phyloP scores from a whole-genome alignment of 2,797 vertebrate species.

The Xenopus petersii region DNA sequence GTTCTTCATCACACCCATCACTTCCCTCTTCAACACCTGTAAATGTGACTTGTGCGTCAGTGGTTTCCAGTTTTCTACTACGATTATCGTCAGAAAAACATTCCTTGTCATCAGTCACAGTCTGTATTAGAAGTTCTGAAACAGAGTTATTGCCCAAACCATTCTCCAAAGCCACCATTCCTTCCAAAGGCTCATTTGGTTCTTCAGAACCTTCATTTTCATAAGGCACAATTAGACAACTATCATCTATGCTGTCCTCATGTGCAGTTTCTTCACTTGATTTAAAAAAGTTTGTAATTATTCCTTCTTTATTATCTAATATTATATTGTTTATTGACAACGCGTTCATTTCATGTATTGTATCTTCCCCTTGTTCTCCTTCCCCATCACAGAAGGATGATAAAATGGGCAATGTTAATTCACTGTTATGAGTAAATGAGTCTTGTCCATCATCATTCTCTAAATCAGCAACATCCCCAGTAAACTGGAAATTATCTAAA shows the following conservation, averaged over 20 bases:
- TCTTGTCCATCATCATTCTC: neutral
- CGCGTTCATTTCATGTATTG: slow-evolving; percentile 34
- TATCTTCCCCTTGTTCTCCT: slow-evolving; percentile 5
- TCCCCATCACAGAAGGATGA: slow-evolving; percentile 29
- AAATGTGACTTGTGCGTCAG: neutral
- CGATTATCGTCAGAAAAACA: slow-evolving; percentile 29
- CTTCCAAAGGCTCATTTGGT: slow-evolving; percentile 20
- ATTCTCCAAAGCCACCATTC: slow-evolving; percentile 31
- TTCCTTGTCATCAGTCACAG: slow-evolving; percentile 16
- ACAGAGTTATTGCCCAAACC: neutral
- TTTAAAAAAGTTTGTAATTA: slow-evolving; percentile 22
- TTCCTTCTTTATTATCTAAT: slow-evolving; percentile 37
- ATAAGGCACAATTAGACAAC: slow-evolving; percentile 57
- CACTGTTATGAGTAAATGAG: neutral
- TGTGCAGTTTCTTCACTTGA: slow-evolving; percentile 26
- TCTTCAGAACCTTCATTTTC: slow-evolving; percentile 56
- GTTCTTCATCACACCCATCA: slow-evolving; percentile 39
- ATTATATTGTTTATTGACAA: slow-evolving; percentile 33
- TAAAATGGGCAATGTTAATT: neutral
- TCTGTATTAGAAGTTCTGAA: slow-evolving; percentile 10
- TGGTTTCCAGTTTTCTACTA: neutral
- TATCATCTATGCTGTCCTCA: slow-evolving; percentile 51
- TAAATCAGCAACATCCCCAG: slow-evolving; percentile 8
- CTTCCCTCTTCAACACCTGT: slow-evolving; percentile 29
- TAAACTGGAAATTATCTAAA: neutral